A percentile compares a stretch with the other conserved stretches of the same genome.
Evolutionary conservation across 2,888 invertebrate genomes (phyloP).

Genomic region (Heteromyza rotundicornis): DNA sequence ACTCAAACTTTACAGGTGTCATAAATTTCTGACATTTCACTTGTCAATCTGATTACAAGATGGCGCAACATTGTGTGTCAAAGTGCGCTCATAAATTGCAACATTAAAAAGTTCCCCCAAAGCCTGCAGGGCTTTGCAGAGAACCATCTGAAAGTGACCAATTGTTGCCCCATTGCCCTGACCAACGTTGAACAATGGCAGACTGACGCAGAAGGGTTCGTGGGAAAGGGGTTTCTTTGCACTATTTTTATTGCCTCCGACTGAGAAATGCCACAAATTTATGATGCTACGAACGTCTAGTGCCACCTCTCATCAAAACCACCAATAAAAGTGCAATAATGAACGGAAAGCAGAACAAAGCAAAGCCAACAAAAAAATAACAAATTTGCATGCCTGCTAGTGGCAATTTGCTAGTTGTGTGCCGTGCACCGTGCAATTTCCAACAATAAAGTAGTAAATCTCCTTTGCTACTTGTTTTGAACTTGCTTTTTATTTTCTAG

Average conservation of each 20-base stretch:
- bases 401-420: not conserved
- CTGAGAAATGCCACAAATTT: slow-evolving; percentile 53
- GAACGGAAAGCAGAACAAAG: too few relatives aligned
- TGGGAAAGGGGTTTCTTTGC: slow-evolving; percentile 46
- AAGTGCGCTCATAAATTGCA: not conserved
- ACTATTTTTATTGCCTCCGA: slow-evolving; percentile 54
- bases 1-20: not conserved
- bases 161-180: not conserved
- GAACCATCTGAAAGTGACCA: not conserved
- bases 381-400: slow-evolving; percentile 29
- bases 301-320: not conserved
- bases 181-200: not conserved
- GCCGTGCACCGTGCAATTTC: not conserved
- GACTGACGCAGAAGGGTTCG: too few relatives aligned
- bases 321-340: not conserved
- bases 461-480: slow-evolving; percentile 26
- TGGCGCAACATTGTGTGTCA: not conserved
- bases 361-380: slow-evolving; percentile 29
- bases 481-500: slow-evolving; percentile 43
- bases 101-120: too few relatives aligned
- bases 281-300: slow-evolving; percentile 31
- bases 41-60: not conserved
- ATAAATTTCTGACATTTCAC: slow-evolving; percentile 1
- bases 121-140: too few relatives aligned
- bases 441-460: slow-evolving; percentile 44